Evolutionary conservation across 2,797 vertebrate species (phyloP).

Genomic region (Gorsachius magnificus): DNA sequence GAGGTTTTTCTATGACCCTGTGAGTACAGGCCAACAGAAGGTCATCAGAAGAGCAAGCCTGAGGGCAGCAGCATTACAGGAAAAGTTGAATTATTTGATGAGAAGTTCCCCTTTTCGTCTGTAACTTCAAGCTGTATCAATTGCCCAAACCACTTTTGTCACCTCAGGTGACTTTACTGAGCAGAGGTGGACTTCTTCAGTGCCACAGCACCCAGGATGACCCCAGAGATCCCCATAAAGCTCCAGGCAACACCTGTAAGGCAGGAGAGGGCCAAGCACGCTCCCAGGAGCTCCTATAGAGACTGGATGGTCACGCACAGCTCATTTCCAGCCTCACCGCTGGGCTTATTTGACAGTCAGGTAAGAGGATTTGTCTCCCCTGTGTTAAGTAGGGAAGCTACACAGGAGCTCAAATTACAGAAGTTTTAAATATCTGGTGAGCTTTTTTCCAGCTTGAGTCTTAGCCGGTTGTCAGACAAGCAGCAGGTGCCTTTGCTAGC

Average conservation of each 20-base stretch:
- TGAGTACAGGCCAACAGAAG: neutral
- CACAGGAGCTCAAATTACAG: neutral
- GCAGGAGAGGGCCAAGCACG: fast-evolving
- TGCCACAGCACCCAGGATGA: neutral
- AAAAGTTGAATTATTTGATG: neutral
- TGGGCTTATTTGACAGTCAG: neutral
- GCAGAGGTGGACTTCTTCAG: fast-evolving
- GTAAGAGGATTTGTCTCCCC: constrained; percentile 18
- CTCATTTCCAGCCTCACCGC: neutral
- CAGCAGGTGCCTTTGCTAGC: neutral
- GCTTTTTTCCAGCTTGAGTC: neutral
- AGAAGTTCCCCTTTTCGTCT: neutral
- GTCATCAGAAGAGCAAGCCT: neutral
- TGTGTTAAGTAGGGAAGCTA: neutral
- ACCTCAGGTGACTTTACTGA: neutral
- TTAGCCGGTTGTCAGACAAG: neutral
- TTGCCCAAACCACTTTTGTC: neutral
- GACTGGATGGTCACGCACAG: fast-evolving
- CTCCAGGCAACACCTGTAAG: neutral
- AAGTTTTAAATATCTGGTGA: neutral
- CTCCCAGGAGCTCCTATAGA: fast-evolving
- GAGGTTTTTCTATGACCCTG: neutral
- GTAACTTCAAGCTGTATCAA: neutral
- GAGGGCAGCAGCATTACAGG: neutral
- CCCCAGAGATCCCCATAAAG: neutral